A percentile compares a stretch with the other conserved stretches of the same genome.
Evolutionary conservation across 2,888 invertebrate species (phyloP).

Genomic region (Eulithis testata): DNA sequence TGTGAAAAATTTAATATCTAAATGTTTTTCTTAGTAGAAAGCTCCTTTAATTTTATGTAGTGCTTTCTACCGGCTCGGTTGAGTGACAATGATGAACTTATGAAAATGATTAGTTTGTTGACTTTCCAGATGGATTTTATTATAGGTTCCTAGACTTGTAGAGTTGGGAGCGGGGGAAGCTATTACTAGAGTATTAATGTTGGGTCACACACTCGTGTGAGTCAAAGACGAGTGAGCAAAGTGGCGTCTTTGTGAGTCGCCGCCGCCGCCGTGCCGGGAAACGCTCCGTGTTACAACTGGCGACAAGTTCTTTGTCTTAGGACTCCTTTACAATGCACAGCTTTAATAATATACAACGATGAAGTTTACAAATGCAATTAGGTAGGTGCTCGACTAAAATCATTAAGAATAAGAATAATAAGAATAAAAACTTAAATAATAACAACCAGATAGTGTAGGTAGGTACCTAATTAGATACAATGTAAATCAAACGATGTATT

Average conservation of each 20-base stretch:
- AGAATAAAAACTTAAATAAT: too few species aligned
- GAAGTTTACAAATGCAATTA: conserved; percentile 48
- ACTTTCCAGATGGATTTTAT: conserved; percentile 21
- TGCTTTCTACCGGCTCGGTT: conserved; percentile 6
- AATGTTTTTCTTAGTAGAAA: conserved; percentile 65
- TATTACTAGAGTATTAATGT: conserved; percentile 80
- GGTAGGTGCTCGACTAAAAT: conserved; percentile 29
- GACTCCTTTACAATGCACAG: conserved; percentile 63
- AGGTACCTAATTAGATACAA: too few species aligned
- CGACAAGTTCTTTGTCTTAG: conserved; percentile 75
- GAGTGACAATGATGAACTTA: conserved; percentile 22
- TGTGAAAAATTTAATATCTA: conserved; percentile 77
- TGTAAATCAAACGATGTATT: too few species aligned
- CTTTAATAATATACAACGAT: conserved; percentile 45
- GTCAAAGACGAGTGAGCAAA: conserved; percentile 78
- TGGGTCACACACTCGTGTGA: conserved; percentile 71
- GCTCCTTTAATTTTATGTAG: conserved; percentile 50
- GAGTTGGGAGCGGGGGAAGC: conserved; percentile 45
- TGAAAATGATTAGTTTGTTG: conserved; percentile 27
- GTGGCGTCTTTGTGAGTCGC: conserved; percentile 74
- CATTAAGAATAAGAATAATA: too few species aligned
- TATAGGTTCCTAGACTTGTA: conserved; percentile 30
- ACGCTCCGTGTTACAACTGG: conserved; percentile 58
- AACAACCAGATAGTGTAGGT: too few species aligned
- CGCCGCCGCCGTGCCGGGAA: conserved; percentile 52